A percentile compares a stretch with the other conserved stretches of the same genome.
phyloP scores from a whole-genome alignment of 2,113 vertebrate species.

The Nyctereutes procyonoides region DNA sequence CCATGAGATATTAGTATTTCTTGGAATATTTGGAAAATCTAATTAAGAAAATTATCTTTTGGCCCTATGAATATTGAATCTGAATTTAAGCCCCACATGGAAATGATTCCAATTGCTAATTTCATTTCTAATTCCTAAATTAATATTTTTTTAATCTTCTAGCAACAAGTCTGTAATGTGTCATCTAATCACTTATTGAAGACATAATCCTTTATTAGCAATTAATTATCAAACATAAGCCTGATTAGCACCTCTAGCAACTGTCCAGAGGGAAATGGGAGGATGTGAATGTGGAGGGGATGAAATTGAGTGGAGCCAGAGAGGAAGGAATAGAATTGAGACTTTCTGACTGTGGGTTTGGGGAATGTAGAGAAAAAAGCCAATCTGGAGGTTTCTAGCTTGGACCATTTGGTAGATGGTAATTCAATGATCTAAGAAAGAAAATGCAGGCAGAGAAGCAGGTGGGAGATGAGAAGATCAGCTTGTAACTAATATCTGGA shows the following conservation, averaged over 20 bases:
- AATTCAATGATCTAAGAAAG: slow-evolving; percentile 33
- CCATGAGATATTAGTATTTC: not conserved
- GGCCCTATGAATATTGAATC: slow-evolving; percentile 19
- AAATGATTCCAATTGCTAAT: slow-evolving; percentile 15
- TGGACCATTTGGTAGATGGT: not conserved
- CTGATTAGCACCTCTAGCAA: not conserved
- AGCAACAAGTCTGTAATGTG: not conserved
- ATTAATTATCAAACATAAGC: not conserved
- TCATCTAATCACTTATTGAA: slow-evolving; percentile 44
- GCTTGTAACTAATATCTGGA: slow-evolving; percentile 24
- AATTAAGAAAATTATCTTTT: slow-evolving; percentile 37
- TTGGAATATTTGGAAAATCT: not conserved
- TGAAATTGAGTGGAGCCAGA: not conserved
- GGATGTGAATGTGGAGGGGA: not conserved
- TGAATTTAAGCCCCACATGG: not conserved
- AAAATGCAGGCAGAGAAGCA: slow-evolving; percentile 15
- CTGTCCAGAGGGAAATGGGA: not conserved
- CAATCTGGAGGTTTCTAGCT: not conserved
- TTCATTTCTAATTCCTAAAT: slow-evolving; percentile 57
- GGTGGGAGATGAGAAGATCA: slow-evolving; percentile 16
- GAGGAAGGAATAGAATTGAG: not conserved
- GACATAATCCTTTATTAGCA: not conserved
- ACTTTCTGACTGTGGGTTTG: not conserved
- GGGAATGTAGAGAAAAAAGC: not conserved
- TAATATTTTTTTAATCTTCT: slow-evolving; percentile 12